phyloP scores from a whole-genome alignment of 2,888 invertebrate genomes.

The Palloptera scutellata region DNA sequence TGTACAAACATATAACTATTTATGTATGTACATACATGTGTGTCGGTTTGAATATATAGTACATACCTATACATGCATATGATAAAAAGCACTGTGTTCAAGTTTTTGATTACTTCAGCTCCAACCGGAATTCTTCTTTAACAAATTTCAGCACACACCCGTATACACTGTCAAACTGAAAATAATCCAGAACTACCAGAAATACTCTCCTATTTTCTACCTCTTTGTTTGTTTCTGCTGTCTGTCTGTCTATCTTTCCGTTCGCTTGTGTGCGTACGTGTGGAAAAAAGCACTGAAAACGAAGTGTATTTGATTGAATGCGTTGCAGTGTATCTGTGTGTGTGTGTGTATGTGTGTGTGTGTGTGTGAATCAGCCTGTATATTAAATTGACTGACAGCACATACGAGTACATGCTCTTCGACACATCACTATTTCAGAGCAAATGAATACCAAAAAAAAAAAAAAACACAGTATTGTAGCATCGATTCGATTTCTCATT shows the following conservation, averaged over 20 bases:
- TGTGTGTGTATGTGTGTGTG: background rate
- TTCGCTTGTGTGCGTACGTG: slow-evolving; percentile 33
- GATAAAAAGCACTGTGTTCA: slow-evolving; percentile 17
- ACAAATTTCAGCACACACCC: background rate
- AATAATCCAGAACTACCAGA: too few species aligned
- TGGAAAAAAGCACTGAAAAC: slow-evolving; percentile 28
- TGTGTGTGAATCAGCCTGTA: too few species aligned
- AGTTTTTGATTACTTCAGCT: slow-evolving; percentile 35
- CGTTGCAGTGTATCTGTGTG: background rate
- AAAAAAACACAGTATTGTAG: background rate
- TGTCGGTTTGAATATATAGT: too few species aligned
- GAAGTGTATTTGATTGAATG: slow-evolving; percentile 25
- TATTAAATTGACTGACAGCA: background rate
- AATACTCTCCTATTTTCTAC: background rate
- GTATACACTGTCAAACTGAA: too few species aligned
- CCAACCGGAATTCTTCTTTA: slow-evolving; percentile 16
- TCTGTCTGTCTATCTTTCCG: background rate
- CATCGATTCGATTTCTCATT: slow-evolving; percentile 12
- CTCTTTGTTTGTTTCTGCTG: too few species aligned
- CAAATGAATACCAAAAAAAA: too few species aligned
- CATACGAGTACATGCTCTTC: background rate
- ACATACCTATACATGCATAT: too few species aligned
- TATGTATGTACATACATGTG: too few species aligned
- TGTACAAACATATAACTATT: too few species aligned
- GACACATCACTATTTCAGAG: background rate